Conservation (phyloP, 1,140 invertebrate species). For the Lepidurus arcticus region DNA sequence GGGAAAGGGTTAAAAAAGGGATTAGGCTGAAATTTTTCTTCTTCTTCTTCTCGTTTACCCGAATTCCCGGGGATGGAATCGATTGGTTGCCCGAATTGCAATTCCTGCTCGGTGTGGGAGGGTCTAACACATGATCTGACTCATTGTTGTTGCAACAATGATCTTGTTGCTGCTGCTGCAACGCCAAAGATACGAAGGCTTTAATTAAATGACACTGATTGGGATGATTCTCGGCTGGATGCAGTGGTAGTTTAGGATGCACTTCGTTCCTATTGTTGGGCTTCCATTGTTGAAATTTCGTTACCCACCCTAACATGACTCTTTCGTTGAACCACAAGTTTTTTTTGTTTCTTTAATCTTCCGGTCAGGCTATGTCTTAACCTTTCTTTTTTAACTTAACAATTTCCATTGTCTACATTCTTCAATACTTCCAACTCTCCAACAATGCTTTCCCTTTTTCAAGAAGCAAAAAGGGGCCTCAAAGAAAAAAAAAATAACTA, state of each 20-base stretch:
- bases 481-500: no score
- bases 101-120: background rate
- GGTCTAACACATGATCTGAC: background rate
- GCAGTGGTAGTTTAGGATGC: background rate
- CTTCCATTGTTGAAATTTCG: constrained; percentile 4
- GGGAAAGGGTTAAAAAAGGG: background rate
- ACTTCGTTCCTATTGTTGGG: constrained; percentile 1
- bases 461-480: no score
- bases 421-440: no score
- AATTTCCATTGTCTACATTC: no score
- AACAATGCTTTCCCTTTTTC: no score
- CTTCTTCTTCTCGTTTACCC: background rate
- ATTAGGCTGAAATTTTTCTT: background rate
- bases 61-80: background rate
- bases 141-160: background rate
- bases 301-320: background rate
- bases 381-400: no score
- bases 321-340: background rate
- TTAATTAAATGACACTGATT: constrained; percentile 6
- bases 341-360: background rate
- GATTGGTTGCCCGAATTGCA: background rate
- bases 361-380: background rate
- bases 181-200: background rate
- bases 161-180: background rate
- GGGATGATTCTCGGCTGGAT: background rate